phyloP scores from a whole-genome alignment of 1,140 invertebrate species.

The Ceratina australensis region DNA sequence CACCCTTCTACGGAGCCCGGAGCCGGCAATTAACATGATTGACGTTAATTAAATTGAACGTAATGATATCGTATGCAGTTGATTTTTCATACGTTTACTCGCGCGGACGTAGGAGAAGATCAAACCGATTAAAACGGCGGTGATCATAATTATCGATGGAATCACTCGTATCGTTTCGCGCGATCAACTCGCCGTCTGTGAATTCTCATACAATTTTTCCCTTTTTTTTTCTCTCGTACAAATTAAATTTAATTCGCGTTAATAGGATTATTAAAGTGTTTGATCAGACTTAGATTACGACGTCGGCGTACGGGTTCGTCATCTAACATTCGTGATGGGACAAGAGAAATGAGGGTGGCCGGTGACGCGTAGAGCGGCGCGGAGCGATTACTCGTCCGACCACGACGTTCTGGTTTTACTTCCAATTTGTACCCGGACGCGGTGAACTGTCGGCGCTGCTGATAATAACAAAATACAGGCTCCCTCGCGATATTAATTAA shows the following conservation, averaged over 20 bases:
- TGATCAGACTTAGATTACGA: too few relatives aligned
- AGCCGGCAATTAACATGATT: constrained; percentile 39
- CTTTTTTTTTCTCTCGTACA: too few relatives aligned
- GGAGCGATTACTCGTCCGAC: not conserved
- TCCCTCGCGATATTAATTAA: not conserved
- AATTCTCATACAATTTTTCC: too few relatives aligned
- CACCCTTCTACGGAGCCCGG: constrained; percentile 17
- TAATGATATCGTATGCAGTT: constrained; percentile 26
- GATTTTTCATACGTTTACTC: constrained; percentile 25
- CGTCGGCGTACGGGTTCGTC: not conserved
- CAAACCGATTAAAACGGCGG: too few relatives aligned
- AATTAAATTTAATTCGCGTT: too few relatives aligned
- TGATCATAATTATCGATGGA: too few relatives aligned
- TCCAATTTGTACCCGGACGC: constrained; percentile 2
- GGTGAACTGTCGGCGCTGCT: not conserved
- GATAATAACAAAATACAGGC: constrained; percentile 19
- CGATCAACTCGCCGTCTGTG: too few relatives aligned
- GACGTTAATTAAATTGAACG: constrained; percentile 50
- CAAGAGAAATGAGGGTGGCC: too few relatives aligned
- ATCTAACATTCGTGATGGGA: not conserved
- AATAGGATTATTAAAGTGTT: too few relatives aligned
- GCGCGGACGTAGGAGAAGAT: too few relatives aligned
- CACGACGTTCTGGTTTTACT: not conserved
- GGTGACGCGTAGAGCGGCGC: not conserved
- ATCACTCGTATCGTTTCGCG: too few relatives aligned